Evolutionary conservation across 2,797 vertebrate genomes (phyloP).

Genomic region (Sternotherus odoratus): DNA sequence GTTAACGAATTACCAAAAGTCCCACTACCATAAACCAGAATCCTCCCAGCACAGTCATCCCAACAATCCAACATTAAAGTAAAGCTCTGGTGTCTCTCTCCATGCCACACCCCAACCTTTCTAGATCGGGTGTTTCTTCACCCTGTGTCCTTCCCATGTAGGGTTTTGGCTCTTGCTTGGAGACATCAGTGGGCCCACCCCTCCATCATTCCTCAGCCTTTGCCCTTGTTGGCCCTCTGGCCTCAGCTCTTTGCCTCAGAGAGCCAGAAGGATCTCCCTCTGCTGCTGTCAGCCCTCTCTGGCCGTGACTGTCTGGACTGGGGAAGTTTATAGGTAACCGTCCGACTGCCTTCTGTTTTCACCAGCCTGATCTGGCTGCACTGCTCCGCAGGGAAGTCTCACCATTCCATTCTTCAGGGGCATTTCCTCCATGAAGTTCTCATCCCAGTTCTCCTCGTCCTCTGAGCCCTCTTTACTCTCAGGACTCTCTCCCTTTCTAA

Average conservation of each 20-base stretch:
- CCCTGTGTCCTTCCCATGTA: neutral
- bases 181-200: neutral
- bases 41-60: neutral
- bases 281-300: neutral
- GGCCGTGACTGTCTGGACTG: neutral
- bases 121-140: neutral
- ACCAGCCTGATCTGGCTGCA: neutral
- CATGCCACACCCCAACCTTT: neutral
- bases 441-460: neutral
- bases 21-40: neutral
- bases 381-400: neutral
- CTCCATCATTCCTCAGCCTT: neutral
- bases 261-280: neutral
- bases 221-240: neutral
- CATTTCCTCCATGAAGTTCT: neutral
- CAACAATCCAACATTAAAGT: neutral
- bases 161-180: neutral
- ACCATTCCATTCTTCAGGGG: neutral
- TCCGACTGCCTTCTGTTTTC: neutral
- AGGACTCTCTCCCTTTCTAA: neutral
- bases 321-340: neutral
- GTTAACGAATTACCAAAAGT: neutral
- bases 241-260: neutral
- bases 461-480: neutral
- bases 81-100: neutral